Conservation (phyloP, 2,888 invertebrate species). For the Anthrax anthrax region DNA sequence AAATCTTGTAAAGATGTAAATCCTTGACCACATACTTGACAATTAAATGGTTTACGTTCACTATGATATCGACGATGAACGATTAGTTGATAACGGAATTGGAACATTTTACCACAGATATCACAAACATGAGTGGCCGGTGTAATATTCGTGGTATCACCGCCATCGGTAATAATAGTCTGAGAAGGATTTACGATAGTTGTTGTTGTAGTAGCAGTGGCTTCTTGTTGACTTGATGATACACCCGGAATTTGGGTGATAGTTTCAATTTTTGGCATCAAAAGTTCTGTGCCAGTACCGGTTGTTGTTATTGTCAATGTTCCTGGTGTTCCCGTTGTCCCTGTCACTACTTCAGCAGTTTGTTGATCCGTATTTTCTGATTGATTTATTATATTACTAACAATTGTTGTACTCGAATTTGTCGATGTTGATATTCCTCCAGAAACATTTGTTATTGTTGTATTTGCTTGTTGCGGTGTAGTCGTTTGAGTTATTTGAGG, state of each 20-base stretch:
- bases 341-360: slow-evolving; percentile 15
- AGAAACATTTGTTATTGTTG: slow-evolving; percentile 4
- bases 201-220: slow-evolving; percentile 8
- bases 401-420: neutral
- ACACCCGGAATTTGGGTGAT: slow-evolving; percentile 18
- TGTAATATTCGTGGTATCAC: slow-evolving; percentile 18
- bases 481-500: slow-evolving; percentile 38
- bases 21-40: slow-evolving; percentile 69
- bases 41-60: slow-evolving; percentile 70
- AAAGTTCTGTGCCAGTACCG: slow-evolving; percentile 20
- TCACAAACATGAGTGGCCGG: slow-evolving; percentile 53
- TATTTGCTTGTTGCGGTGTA: slow-evolving; percentile 19
- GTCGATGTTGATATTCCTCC: slow-evolving; percentile 15
- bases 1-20: slow-evolving; percentile 67
- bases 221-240: slow-evolving; percentile 37
- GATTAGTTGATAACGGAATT: slow-evolving; percentile 74
- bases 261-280: slow-evolving; percentile 34
- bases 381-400: slow-evolving; percentile 16
- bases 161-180: slow-evolving; percentile 45
- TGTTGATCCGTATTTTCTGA: too few relatives aligned
- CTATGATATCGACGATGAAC: slow-evolving; percentile 77
- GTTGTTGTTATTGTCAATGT: slow-evolving; percentile 12
- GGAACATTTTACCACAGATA: slow-evolving; percentile 74
- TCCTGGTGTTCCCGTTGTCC: slow-evolving; percentile 11
- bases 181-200: slow-evolving; percentile 19